Percentiles rank a stretch among this genome's conserved stretches.
Conservation (phyloP, 2,888 invertebrate genomes). For the Hetaerina titia region DNA sequence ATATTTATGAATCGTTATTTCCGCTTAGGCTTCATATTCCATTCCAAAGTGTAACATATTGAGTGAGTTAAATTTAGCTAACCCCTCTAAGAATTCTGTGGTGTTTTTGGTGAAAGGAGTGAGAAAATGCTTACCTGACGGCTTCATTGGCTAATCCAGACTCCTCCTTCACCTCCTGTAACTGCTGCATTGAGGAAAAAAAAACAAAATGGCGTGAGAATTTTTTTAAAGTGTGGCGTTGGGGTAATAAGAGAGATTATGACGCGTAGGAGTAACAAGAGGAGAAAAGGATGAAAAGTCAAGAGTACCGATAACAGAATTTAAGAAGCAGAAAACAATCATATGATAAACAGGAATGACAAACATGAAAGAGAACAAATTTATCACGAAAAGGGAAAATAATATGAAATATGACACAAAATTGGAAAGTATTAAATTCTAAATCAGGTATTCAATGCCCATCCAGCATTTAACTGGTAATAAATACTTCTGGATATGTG, state of each 20-base stretch:
- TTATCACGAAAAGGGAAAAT: neutral
- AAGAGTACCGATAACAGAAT: neutral
- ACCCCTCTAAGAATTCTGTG: too few species aligned
- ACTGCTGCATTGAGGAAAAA: conserved; percentile 26
- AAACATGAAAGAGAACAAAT: neutral
- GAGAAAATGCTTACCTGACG: conserved; percentile 43
- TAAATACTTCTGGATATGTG: too few species aligned
- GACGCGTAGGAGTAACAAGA: neutral
- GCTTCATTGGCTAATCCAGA: conserved; percentile 56
- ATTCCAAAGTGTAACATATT: too few species aligned
- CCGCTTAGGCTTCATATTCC: too few species aligned
- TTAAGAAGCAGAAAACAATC: neutral
- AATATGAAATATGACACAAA: neutral
- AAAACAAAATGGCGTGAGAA: neutral
- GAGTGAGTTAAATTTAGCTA: too few species aligned
- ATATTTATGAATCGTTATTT: too few species aligned
- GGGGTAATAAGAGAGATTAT: neutral
- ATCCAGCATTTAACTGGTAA: too few species aligned
- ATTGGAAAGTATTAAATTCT: neutral
- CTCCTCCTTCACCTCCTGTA: conserved; percentile 32
- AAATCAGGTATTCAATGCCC: too few species aligned
- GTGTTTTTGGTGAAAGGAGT: neutral
- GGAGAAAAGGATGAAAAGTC: neutral
- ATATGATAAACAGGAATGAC: neutral
- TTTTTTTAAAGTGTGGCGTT: neutral